phyloP scores from a whole-genome alignment of 1,140 invertebrate genomes.

The Ostrea denselamellosa region DNA sequence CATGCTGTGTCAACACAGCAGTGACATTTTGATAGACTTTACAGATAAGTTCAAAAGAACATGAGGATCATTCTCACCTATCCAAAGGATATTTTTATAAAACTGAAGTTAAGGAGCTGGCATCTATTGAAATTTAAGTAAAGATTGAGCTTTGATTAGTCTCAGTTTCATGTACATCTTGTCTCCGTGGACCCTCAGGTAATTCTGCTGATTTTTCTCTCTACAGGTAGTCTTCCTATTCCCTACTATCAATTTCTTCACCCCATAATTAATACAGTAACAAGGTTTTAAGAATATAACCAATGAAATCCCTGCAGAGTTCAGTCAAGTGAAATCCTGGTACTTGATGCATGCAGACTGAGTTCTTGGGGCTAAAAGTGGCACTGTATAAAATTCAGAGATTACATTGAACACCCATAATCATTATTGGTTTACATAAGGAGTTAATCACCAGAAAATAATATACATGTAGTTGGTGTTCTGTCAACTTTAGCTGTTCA shows the following conservation, averaged over 20 bases:
- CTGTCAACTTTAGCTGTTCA: background rate
- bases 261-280: constrained; percentile 26
- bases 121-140: constrained; percentile 30
- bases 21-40: constrained; percentile 27
- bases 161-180: constrained; percentile 16
- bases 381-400: constrained; percentile 22
- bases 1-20: constrained; percentile 18
- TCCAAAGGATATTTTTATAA: constrained; percentile 35
- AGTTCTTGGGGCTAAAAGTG: constrained; percentile 18
- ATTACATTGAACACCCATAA: constrained; percentile 26
- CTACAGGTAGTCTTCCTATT: constrained; percentile 16
- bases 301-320: constrained; percentile 16
- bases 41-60: constrained; percentile 35
- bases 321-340: background rate
- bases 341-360: constrained; percentile 4
- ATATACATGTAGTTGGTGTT: constrained; percentile 15
- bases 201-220: background rate
- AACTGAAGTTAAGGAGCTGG: constrained; percentile 24
- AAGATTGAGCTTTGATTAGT: constrained; percentile 30
- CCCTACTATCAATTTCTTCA: constrained; percentile 23
- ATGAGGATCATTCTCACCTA: constrained; percentile 9
- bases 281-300: constrained; percentile 19
- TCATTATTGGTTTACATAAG: constrained; percentile 28
- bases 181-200: background rate
- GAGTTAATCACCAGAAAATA: constrained; percentile 28